These are phyloP conservation scores for Lagenorhynchus albirostris DNA, from an alignment of 2,113 vertebrate species.

Conservation along the genomic window DNA sequence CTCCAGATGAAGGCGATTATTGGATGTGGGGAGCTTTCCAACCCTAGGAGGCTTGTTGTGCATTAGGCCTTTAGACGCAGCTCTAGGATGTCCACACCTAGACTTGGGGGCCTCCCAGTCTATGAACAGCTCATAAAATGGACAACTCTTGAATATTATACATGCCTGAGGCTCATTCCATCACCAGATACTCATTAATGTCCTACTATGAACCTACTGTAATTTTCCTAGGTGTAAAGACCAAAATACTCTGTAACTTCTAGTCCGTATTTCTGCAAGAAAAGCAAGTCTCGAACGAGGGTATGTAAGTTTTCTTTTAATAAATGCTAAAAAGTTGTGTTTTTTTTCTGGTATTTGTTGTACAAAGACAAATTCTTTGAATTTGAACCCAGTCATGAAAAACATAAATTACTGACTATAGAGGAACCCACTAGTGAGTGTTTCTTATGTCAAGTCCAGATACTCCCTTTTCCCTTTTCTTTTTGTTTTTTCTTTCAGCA, in stretches of 20 bases:
- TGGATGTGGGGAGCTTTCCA: not conserved
- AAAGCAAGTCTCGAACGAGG: not conserved
- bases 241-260: not conserved
- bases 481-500: not conserved
- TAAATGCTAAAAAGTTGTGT: not conserved
- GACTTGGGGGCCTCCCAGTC: not conserved
- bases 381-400: not conserved
- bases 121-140: not conserved
- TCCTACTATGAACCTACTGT: not conserved
- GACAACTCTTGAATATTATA: not conserved
- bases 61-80: not conserved
- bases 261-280: not conserved
- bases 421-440: not conserved
- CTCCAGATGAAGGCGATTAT: not conserved
- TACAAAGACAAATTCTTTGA: not conserved
- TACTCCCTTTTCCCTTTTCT: not conserved
- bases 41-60: not conserved
- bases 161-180: not conserved
- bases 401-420: not conserved
- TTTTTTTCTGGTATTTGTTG: not conserved
- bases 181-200: not conserved
- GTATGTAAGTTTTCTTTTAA: not conserved
- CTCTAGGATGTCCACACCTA: not conserved
- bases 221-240: not conserved
- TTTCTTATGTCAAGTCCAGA: not conserved